A percentile compares a stretch with the other conserved stretches of the same genome.
Conservation (phyloP, 2,113 vertebrate species). For the Conger conger region DNA sequence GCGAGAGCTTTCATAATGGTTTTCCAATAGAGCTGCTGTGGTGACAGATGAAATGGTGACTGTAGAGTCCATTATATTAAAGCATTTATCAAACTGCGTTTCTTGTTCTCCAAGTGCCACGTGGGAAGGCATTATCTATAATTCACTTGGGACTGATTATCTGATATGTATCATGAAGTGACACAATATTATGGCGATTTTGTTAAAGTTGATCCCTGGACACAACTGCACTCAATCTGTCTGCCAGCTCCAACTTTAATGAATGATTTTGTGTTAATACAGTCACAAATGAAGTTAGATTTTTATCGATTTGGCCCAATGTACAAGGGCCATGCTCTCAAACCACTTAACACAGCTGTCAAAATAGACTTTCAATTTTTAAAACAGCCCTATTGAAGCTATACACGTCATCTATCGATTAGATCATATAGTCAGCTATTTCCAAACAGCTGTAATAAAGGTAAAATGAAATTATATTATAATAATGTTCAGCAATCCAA, state of each 20-base stretch:
- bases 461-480: too few species aligned
- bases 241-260: neutral
- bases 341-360: too few species aligned
- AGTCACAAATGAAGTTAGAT: neutral
- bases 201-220: neutral
- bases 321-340: too few species aligned
- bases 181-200: neutral
- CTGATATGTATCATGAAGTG: neutral
- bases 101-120: neutral
- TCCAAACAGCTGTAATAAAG: too few species aligned
- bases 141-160: neutral
- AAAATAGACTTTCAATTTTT: too few species aligned
- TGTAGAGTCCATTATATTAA: constrained; percentile 1
- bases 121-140: neutral
- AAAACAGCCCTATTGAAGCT: too few species aligned
- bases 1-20: neutral
- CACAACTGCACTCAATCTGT: neutral
- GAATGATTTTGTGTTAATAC: neutral
- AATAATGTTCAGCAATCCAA: too few species aligned
- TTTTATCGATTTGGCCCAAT: neutral
- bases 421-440: too few species aligned
- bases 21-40: neutral
- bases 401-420: too few species aligned
- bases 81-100: neutral
- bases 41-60: neutral